Evolutionary conservation across 1,140 invertebrate genomes (phyloP), one percentile per base, ranked within the genome.

Genomic region (Euwallacea fornicatus): DNA sequence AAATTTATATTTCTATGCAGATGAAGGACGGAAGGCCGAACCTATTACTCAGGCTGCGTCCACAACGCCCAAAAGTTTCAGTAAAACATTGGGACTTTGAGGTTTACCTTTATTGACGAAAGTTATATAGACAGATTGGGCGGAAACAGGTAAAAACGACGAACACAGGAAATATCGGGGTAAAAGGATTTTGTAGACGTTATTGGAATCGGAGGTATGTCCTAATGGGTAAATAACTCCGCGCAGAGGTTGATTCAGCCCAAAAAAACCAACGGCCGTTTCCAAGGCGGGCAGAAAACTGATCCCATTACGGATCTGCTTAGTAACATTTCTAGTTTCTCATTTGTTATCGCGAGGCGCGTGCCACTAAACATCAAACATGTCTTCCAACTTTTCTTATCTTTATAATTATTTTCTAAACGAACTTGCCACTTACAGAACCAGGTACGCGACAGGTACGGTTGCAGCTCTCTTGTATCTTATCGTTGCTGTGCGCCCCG

Each of bases 101-200:
- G 41, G 64, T 55, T 66, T 66, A 42, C 55, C 56, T 59, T 67
- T 67, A 47, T 59, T 50, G 56, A 59, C 56, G 7, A 46, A 67
- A 60, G 56, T 54, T 67, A 67, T 60, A 44, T 47, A 67, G 47
- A 67, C 44, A 54, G 56, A 59, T 67, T 43, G 66, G 66, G 55
- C 66, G 66, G 66, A 67, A 67, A 67, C 66, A 67, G 66, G 66
- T 67, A 67, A 58, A 58, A 58, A 13, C 46, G 55, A 33, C 16
- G 55, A 58, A 60, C 66, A 67, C 66, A 58, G 66, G 66, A 67
- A 67, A 67, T 67, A 55, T 58, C 64, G 13, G 42, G 43, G 66
- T 67, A 43, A 21, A 58, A 13, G n/a, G 55, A 54, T 47, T 11
- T 21, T 11, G 7, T 15, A 16, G 63, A 13, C 9, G 16, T 50